Evolutionary conservation across 2,113 vertebrate genomes (phyloP).

Genomic region (Ceyx cyanopectus): DNA sequence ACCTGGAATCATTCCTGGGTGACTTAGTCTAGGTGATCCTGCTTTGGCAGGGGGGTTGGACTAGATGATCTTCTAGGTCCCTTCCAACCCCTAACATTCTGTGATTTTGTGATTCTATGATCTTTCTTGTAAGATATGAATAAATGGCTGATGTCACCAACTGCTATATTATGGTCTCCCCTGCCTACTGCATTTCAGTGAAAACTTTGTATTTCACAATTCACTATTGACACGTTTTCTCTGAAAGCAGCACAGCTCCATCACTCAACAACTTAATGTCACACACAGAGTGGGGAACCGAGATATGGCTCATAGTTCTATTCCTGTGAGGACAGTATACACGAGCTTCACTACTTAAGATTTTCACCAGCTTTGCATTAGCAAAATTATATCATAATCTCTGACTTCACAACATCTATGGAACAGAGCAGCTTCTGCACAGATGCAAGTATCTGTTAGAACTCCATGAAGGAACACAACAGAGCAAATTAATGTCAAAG

Average conservation of each 20-base stretch:
- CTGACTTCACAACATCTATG: not conserved
- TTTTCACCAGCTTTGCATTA: not conserved
- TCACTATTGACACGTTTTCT: not conserved
- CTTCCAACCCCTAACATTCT: too few species aligned
- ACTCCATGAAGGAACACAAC: not conserved
- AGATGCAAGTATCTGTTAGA: not conserved
- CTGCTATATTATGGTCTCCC: not conserved
- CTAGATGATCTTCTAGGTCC: too few species aligned
- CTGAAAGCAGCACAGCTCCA: not conserved
- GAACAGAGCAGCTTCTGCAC: not conserved
- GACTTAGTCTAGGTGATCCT: too few species aligned
- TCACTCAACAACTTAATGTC: not conserved
- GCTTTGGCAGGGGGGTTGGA: too few species aligned
- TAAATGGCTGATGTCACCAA: not conserved
- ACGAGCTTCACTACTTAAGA: not conserved
- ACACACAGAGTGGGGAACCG: not conserved
- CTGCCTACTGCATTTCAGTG: not conserved
- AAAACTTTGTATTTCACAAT: not conserved
- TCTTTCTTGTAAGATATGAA: not conserved
- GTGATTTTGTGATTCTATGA: not conserved
- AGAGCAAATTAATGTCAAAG: not conserved
- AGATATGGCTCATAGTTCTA: not conserved
- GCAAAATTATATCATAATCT: not conserved
- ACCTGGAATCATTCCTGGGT: too few species aligned
- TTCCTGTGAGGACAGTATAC: not conserved